Evolutionary conservation across 2,888 invertebrate species (phyloP), one percentile per base, ranked within the genome.

Genomic region (Endomychus coccineus): DNA sequence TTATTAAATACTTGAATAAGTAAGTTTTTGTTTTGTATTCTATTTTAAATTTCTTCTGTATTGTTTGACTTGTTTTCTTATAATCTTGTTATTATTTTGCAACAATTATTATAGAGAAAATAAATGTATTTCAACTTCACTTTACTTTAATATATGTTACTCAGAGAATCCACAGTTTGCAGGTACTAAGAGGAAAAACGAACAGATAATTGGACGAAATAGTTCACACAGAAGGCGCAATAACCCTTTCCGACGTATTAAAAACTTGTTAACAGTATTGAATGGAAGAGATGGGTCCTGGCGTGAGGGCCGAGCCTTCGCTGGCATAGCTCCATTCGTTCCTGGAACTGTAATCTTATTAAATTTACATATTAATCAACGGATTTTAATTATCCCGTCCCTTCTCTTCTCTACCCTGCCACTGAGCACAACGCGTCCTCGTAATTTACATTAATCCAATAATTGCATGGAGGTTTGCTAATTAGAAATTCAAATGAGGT

Each of bases 341-440:
- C 83, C 82, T 77, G 82, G 81, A 83, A 83, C 84, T 85, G 85
- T 87, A 87, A 87, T 87, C 87, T 87, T 87, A 88, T 88, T 87
- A 88, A 87, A 88, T 88, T 88, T 88, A 87, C 87, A 88, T 88
- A 88, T 88, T 88, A 88, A 88, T 88, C 87, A 88, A 87, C 85
- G 85, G 86, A 87, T 88, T 88, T 87, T 88, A 88, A 88, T 88
- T 88, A 87, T 86, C 80, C 82, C 80, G 77, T 71, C 73, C 71
- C 69, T 68, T 70, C 52, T 45, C 56, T 58, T 54, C 55, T 47
- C 59, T 49, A 54, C 54, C 62, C 56, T 57, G 56, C 59, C 59
- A 61, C 59, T 59, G 62, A 59, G 61, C 62, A 62, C 61, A 61
- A 61, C 77, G 77, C 78, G 78, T 77, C 80, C 79, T 80, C 82